Base-by-base conservation (phyloP, 1,140 invertebrate species). In the Neoseiulus cucumeris region DNA sequence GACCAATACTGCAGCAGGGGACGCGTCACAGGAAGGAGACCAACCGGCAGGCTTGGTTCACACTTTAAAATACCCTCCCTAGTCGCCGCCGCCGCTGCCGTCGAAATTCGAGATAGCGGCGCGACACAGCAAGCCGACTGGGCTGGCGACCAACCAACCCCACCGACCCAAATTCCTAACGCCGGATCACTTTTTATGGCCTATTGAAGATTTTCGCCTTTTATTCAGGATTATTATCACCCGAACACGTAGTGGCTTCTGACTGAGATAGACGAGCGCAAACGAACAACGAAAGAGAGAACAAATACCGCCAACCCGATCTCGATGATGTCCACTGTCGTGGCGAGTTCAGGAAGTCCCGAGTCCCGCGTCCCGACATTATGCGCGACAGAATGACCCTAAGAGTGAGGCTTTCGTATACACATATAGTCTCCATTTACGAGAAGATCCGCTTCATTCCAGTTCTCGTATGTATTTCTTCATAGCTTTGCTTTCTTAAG, bases 161-260 rank as follows among this genome's bases (percentile, higher is more conserved):
- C 14, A 25, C 25, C 51, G 51, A 25, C 22, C 33, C 33, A 9
- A 39, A 39, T 39, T 39, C 33, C 33, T 39, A 39, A 39, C 33
- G 33, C 33, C 33, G 33, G 33, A 39, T 39, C 33, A 25, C 51
- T 59, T 59, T 59, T 59, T 59, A 59, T 59, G 51, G 51, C 51
- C 51, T 59, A 59, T 59, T 59, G 51, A 59, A 33, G 51, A 59
- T 59, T 59, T 59, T 59, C 25, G 51, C 51, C 33, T 59, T 59
- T 59, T 59, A 59, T 59, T 59, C 25, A 6, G 28, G 18, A 47
- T 28, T 47, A 47, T 47, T 20, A 47, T 47, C 25, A 47, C 45
- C 45, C 18, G 45, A 47, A 47, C 18, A 47, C 18, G 18, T 20
- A 28, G 18, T 47, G 45, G 7, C 25, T 47, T 28, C 25, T 17